Conservation (phyloP, 1,140 invertebrate species). For the Globodera rostochiensis region DNA sequence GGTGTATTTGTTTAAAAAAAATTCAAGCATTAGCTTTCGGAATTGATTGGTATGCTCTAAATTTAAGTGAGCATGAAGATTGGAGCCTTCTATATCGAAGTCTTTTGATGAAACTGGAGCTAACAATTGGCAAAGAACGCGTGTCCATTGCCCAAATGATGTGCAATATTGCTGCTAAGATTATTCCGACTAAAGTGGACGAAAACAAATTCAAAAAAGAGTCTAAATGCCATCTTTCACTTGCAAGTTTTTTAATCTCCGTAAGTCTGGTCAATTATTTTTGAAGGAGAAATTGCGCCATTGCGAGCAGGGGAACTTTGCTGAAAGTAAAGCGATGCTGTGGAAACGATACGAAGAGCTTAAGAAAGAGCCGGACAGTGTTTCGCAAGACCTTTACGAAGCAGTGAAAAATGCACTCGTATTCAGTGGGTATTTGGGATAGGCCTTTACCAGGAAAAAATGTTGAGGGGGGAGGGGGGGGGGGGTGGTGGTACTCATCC, state of each 20-base stretch:
- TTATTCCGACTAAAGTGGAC: constrained; percentile 25
- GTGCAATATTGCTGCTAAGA: constrained; percentile 13
- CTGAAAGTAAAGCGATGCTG: constrained; percentile 8
- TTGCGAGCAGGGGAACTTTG: constrained; percentile 4
- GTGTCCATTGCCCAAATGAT: constrained; percentile 17
- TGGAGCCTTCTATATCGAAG: constrained; percentile 23
- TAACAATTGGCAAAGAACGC: constrained; percentile 10
- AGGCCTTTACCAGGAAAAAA: too few relatives aligned
- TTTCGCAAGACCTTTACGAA: constrained; percentile 5
- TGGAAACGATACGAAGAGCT: constrained; percentile 26
- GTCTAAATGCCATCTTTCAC: constrained; percentile 25
- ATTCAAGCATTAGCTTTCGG: too few relatives aligned
- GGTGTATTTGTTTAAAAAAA: too few relatives aligned
- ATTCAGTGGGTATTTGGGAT: constrained; percentile 9
- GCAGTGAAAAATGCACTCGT: constrained; percentile 18
- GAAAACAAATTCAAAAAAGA: constrained; percentile 25
- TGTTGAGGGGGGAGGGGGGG: too few relatives aligned
- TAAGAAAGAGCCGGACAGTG: constrained; percentile 17
- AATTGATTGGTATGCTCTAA: too few relatives aligned
- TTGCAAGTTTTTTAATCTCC: background rate
- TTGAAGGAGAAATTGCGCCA: constrained; percentile 28
- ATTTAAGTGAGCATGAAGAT: constrained; percentile 18
- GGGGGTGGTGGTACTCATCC: too few relatives aligned
- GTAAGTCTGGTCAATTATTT: background rate
- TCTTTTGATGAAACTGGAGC: constrained; percentile 24